Evolutionary conservation across 2,888 invertebrate species (phyloP).

Genomic region (Micoletzkya japonica): DNA sequence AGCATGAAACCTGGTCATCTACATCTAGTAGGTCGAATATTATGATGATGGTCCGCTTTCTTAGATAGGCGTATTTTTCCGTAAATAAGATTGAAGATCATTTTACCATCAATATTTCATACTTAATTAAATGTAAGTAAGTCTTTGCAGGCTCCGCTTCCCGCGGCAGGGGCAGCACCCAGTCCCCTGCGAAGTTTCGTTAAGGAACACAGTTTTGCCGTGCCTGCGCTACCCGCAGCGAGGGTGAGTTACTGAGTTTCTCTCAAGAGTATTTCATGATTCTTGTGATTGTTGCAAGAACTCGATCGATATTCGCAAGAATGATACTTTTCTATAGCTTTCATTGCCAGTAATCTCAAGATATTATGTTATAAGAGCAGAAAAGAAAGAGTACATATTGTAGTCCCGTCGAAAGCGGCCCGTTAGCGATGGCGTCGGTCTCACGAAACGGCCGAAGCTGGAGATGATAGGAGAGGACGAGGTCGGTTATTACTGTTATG

Average conservation of each 20-base stretch:
- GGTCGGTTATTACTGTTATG: background rate
- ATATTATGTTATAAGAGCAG: too few species aligned
- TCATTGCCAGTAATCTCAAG: too few species aligned
- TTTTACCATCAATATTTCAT: too few species aligned
- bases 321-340: too few species aligned
- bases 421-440: background rate
- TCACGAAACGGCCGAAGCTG: conserved; percentile 6
- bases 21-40: too few species aligned
- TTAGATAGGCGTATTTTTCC: too few species aligned
- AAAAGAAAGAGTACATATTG: too few species aligned
- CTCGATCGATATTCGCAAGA: too few species aligned
- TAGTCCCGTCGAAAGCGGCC: conserved; percentile 2
- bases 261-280: background rate
- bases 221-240: background rate
- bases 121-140: background rate
- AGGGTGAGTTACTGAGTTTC: background rate
- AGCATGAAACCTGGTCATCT: too few species aligned
- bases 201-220: background rate
- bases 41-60: too few species aligned
- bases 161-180: conserved; percentile 10
- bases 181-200: conserved; percentile 25
- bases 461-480: conserved; percentile 16
- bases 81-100: too few species aligned
- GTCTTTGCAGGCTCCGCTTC: conserved; percentile 8
- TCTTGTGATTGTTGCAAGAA: background rate